Base-by-base conservation (phyloP, 2,113 vertebrate genomes). In the Neogobius melanostomus region DNA sequence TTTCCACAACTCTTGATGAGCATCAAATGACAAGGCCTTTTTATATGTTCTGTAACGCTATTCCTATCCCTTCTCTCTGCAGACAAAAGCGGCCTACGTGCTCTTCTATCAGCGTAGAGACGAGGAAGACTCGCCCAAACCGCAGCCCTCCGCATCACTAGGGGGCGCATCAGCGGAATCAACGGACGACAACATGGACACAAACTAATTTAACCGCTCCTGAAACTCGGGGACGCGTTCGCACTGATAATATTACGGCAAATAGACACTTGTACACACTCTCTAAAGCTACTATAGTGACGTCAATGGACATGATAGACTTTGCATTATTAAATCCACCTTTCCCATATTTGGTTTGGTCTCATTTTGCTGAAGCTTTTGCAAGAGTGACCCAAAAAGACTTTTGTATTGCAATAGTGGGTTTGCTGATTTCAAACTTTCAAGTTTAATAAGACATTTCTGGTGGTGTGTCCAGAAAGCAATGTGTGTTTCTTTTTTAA, bases 71-170 rank as follows among this genome's bases (percentile, higher is more conserved):
- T 53, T 80, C 70, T 73, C 8, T 91, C 69, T 36, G 16, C 89
- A 98, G 96, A 97, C 95, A 46, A 99, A 98, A 86, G 97, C 97
- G 2, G 97, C 97, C 0, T 98, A 98, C 0, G 96, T 99, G 88
- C 93, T 99, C 46, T 99, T 99, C 77, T 98, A 98, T 85, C 95
- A 97, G 84, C 96, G 96, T 62, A 93, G 95, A 80, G 96, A 94
- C 3, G 85, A 89, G 4, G 93, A 95, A 11, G 82, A 84, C 28
- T 85, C 83, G 48, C 72, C 88, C 72, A 88, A 88, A 64, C 83
- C 92, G 68, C 89, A 90, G 50, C 56, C 91, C n/a, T 87, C 86
- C 7, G 91, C 92, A 44, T 88, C 92, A 1, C 69, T 91, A 47
- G 91, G 92, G 45, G 91, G 90, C 72, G 91, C 91, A 28, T 85